Evolutionary conservation across 1,140 invertebrate genomes (phyloP).

Genomic region (Drosophila pruinosa): DNA sequence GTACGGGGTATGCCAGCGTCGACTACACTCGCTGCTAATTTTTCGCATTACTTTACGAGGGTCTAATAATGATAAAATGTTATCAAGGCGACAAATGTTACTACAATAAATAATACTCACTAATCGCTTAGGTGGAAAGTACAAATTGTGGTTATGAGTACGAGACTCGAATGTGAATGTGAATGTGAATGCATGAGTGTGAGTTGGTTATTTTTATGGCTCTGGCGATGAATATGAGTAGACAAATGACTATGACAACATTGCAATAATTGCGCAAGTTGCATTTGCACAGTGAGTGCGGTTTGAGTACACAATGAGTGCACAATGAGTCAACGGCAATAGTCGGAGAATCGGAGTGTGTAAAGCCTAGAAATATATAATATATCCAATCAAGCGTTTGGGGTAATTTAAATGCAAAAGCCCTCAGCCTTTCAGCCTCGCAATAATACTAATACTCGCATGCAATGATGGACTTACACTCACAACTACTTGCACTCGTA

Average conservation of each 20-base stretch:
- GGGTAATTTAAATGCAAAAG: neutral
- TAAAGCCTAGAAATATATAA: neutral
- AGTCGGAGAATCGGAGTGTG: neutral
- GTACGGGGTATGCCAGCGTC: constrained; percentile 4
- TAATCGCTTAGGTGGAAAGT: constrained; percentile 24
- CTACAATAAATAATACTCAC: constrained; percentile 12
- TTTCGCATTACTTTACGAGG: constrained; percentile 1
- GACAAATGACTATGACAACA: constrained; percentile 15
- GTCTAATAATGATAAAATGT: constrained; percentile 11
- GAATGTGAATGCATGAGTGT: neutral
- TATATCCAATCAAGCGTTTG: neutral
- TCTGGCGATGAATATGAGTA: neutral
- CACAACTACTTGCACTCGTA: neutral
- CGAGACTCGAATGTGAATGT: neutral
- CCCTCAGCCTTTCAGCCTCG: neutral
- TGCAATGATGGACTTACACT: neutral
- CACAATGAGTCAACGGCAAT: neutral
- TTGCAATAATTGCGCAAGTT: constrained; percentile 13
- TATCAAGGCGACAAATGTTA: constrained; percentile 15
- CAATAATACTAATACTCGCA: no score
- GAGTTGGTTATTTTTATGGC: neutral
- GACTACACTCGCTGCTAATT: neutral
- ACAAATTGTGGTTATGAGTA: neutral
- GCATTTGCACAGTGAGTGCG: constrained; percentile 4
- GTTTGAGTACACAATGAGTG: constrained; percentile 7